A percentile compares a stretch with the other conserved stretches of the same genome.
phyloP scores from a whole-genome alignment of 1,140 invertebrate genomes.

The Zaprionus camerounensis region DNA sequence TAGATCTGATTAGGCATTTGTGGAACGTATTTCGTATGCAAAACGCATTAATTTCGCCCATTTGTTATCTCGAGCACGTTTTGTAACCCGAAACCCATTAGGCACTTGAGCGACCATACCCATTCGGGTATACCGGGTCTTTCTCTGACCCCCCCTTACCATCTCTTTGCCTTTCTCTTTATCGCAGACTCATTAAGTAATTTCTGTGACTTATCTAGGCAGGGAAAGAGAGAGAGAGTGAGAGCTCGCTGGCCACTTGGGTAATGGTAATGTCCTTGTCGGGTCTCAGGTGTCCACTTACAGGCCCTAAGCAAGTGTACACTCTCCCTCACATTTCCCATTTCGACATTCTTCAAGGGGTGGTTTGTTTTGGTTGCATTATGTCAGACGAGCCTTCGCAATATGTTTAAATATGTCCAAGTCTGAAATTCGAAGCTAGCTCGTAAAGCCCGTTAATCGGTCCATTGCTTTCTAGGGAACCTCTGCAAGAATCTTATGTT shows the following conservation, averaged over 20 bases:
- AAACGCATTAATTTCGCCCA: constrained; percentile 71
- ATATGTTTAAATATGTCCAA: constrained; percentile 43
- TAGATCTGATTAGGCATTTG: constrained; percentile 3
- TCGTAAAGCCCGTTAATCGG: neutral
- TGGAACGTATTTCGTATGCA: constrained; percentile 52
- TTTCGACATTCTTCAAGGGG: constrained; percentile 49
- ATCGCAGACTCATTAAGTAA: constrained; percentile 78
- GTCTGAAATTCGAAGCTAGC: constrained; percentile 55
- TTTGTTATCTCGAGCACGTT: constrained; percentile 75
- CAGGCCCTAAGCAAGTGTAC: constrained; percentile 20
- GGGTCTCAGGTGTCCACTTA: constrained; percentile 73
- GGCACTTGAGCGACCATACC: constrained; percentile 59
- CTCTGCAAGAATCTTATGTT: constrained; percentile 32
- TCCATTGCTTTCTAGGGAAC: constrained; percentile 50
- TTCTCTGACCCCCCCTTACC: neutral
- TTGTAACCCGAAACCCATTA: constrained; percentile 81
- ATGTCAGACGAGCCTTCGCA: constrained; percentile 40
- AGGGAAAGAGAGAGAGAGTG: constrained; percentile 14
- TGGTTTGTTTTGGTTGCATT: constrained; percentile 75
- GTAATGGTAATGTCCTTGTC: constrained; percentile 27
- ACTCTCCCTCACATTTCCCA: constrained; percentile 12
- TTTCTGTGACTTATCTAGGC: constrained; percentile 68
- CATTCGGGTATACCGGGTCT: constrained; percentile 9
- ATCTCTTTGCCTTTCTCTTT: constrained; percentile 45
- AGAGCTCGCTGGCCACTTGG: constrained; percentile 57